Base-by-base conservation (phyloP, 2,888 invertebrate genomes). In the Automeris io region DNA sequence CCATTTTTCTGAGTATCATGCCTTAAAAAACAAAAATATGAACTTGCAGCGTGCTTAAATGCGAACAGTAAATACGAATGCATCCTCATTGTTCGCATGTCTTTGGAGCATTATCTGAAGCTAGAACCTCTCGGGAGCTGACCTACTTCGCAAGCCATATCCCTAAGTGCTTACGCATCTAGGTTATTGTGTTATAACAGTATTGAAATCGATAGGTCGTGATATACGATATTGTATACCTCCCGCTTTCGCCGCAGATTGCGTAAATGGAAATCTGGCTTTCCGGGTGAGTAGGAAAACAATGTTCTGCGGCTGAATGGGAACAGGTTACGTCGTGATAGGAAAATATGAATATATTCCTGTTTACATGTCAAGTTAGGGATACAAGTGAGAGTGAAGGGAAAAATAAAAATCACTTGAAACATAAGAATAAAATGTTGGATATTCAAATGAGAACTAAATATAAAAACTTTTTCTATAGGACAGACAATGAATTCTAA, bases 101-200 rank as follows among this genome's bases (percentile, higher is more conserved):
- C 70, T 68, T 59, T 52, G 47, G 46, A 49, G 66, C 69, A 76
- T 78, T 75, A 76, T 67, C 61, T 59, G 54, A 56, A 61, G 60
- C 45, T 52, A 58, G 55, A 61, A 67, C 65, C 72, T 76, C 75
- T 58, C 49, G 74, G 71, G 78, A 68, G 64, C 65, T 72, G 79
- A 80, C 82, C 82, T 68, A 75, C 68, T 75, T 79, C 49, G 53
- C 47, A 44, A 38, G 52, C 65, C 66, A 74, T 76, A 74, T 72
- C 70, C 70, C 65, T 76, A 70, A 80, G 80, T 78, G 76, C 70
- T 62, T 70, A 72, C 75, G 73, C 75, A 72, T 79, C 70, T 73
- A 73, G 77, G 76, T 76, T 80, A 79, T 75, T 70, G 70, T 67
- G 61, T 68, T 63, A 61, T 57, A 65, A 62, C 60, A 48, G 57